Base-by-base conservation (phyloP, 2,113 vertebrate species). In the Bujurquina vittata region DNA sequence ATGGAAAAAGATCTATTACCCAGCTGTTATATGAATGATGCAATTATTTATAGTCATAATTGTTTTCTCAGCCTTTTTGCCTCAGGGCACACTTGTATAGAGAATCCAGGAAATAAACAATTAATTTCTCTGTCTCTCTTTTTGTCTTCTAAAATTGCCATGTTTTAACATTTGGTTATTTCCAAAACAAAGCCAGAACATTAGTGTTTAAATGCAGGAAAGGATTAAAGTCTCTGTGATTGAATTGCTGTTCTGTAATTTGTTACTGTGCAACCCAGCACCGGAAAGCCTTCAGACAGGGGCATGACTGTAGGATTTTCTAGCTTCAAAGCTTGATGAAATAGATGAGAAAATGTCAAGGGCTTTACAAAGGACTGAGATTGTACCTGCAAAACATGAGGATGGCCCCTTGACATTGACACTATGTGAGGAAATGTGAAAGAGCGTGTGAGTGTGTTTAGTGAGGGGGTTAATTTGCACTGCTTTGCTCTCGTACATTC, bases 301-400 rank as follows among this genome's bases (percentile, higher is more conserved):
- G 61, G 26, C 60, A 9, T 7, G 76, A 29, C 56, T 37, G 57
- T 56, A 75, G 83, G 88, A 59, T 83, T 79, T 84, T 77, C 20
- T 56, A 8, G 37, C 80, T 75, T 79, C 52, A 40, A 52, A 78
- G 55, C 67, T 61, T 54, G n/a, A 74, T 80, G 20, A 83, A 82
- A 67, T 62, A 56, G 75, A 84, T 80, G 37, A 61, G 84, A 80
- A 89, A 90, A 89, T 84, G 87, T 92, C 88, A 87, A 88, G 84
- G 84, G 84, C 79, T 88, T 78, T 40, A 29, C 61, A 7, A 61
- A 76, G 84, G 59, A 75, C 78, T 87, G 77, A 9, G 52, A 65
- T 72, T 73, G 77, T 80, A 10, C 67, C 81, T 26, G 88, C 9
- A 82, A 84, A 85, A 90, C 33, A 65, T 1, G 84, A 90, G 59